Evolutionary conservation across 1,140 invertebrate species (phyloP).

Genomic region (Hylaeus volcanicus): DNA sequence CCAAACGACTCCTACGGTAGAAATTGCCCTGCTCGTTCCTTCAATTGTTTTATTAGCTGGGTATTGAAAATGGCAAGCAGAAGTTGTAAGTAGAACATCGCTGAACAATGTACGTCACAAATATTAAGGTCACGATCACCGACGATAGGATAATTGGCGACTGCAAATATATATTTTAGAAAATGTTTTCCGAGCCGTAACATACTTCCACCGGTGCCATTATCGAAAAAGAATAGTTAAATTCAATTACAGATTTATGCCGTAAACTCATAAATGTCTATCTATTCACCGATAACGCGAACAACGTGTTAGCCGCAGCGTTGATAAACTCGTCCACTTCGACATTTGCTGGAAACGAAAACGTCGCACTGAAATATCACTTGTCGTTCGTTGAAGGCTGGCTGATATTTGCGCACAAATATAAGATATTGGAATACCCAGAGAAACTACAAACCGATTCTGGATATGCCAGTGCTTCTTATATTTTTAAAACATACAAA

Average conservation of each 20-base stretch:
- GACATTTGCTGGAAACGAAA: neutral
- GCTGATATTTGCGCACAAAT: neutral
- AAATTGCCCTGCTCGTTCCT: neutral
- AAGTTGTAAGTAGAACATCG: neutral
- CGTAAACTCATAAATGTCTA: neutral
- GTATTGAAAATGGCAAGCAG: neutral
- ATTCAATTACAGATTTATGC: neutral
- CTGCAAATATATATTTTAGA: no score
- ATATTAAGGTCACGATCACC: no score
- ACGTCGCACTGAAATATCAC: conserved; percentile 1
- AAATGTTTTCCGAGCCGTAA: no score
- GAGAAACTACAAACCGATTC: neutral
- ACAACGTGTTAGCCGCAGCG: neutral
- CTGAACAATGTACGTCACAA: no score
- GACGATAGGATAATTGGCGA: no score
- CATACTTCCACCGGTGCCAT: neutral
- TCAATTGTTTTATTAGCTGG: no score
- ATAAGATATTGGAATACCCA: no score
- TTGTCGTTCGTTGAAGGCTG: neutral
- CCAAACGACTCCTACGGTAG: neutral
- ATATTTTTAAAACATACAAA: no score
- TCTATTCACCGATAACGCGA: neutral
- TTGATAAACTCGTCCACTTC: neutral
- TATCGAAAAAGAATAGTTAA: neutral
- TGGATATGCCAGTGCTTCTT: no score